Conservation (phyloP, 2,113 vertebrate species). For the Origma solitaria region DNA sequence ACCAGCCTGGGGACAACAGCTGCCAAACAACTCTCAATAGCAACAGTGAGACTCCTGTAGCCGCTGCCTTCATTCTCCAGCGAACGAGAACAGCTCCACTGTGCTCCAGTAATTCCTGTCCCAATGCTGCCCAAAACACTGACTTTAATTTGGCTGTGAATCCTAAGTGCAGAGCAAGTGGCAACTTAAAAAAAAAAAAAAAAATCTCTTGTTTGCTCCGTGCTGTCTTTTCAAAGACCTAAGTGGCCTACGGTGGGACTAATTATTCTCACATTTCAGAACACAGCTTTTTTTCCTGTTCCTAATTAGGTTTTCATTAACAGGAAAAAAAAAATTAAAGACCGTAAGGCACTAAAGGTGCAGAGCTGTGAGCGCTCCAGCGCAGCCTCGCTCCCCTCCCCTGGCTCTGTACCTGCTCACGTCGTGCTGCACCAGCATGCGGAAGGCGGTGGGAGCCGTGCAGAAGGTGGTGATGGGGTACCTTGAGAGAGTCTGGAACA, state of each 20-base stretch:
- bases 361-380: background rate
- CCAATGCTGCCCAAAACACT: background rate
- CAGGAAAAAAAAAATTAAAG: background rate
- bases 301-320: background rate
- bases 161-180: background rate
- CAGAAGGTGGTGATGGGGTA: constrained; percentile 78
- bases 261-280: background rate
- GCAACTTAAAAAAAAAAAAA: background rate
- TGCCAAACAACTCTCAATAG: background rate
- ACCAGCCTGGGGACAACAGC: background rate
- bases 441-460: constrained; percentile 75
- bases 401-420: constrained; percentile 72
- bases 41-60: background rate
- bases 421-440: constrained; percentile 75
- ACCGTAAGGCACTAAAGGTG: background rate
- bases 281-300: background rate
- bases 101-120: background rate
- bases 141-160: background rate
- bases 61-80: background rate
- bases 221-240: background rate
- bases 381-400: background rate
- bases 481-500: constrained; percentile 72
- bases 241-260: background rate
- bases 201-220: background rate
- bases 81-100: background rate